A percentile compares a stretch with the other conserved stretches of the same genome.
Evolutionary conservation across 2,888 invertebrate species (phyloP).

Genomic region (Phalera bucephala): DNA sequence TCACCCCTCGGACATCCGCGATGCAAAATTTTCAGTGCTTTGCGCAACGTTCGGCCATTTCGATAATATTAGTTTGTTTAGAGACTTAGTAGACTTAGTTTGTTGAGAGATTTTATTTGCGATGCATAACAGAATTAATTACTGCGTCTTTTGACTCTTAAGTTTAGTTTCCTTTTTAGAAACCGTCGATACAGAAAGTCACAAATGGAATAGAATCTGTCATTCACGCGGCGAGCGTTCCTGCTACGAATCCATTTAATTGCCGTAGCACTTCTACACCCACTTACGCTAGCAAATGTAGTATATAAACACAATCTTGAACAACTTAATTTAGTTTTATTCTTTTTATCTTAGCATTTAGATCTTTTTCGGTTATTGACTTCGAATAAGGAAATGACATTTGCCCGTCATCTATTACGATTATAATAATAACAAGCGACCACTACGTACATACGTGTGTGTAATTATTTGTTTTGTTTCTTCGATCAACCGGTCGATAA

Average conservation of each 20-base stretch:
- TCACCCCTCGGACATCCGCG: constrained; percentile 49
- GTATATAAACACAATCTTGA: constrained; percentile 11
- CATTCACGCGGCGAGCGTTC: neutral
- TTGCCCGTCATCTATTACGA: constrained; percentile 34
- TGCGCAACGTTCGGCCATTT: constrained; percentile 54
- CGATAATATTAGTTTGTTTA: constrained; percentile 26
- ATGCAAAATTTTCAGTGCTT: constrained; percentile 67
- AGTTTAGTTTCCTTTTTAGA: too few relatives aligned
- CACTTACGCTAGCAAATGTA: constrained; percentile 6
- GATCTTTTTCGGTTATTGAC: constrained; percentile 52
- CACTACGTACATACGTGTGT: constrained; percentile 13
- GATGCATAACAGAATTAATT: too few relatives aligned
- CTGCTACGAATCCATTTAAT: constrained; percentile 3
- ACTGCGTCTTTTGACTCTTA: too few relatives aligned
- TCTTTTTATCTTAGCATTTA: constrained; percentile 15
- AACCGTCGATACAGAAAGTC: too few relatives aligned
- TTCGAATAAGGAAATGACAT: constrained; percentile 48
- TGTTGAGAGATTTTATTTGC: too few relatives aligned
- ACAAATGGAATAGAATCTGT: too few relatives aligned
- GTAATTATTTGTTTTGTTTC: constrained; percentile 28
- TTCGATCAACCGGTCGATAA: constrained; percentile 33
- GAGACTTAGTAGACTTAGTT: too few relatives aligned
- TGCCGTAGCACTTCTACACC: constrained; percentile 4
- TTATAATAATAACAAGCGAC: constrained; percentile 21
- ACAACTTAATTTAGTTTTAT: constrained; percentile 15